phyloP scores from a whole-genome alignment of 2,797 vertebrate species.

The Megalops cyprinoides region DNA sequence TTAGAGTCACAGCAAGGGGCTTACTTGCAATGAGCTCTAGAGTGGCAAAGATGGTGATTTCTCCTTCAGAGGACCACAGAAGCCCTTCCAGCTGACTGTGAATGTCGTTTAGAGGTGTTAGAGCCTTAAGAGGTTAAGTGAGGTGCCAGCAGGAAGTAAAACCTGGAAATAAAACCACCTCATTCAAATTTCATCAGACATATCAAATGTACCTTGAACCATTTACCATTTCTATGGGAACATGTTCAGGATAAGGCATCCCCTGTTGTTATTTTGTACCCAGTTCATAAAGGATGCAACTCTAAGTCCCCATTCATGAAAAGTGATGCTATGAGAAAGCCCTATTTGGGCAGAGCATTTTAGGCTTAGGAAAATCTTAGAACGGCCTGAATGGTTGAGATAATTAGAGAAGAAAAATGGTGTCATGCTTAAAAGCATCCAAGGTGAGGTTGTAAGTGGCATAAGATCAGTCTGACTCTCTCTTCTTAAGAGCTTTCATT shows the following conservation, averaged over 20 bases:
- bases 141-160: neutral
- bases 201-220: neutral
- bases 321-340: neutral
- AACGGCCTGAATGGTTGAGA: neutral
- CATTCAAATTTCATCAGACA: conserved; percentile 1
- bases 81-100: neutral
- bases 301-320: neutral
- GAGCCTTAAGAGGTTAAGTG: neutral
- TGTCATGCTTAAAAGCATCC: neutral
- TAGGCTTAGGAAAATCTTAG: neutral
- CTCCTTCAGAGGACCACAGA: too few relatives aligned
- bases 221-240: neutral
- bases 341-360: neutral
- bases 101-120: neutral
- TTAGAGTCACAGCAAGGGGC: neutral
- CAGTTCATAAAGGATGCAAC: neutral
- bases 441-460: neutral
- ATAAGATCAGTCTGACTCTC: neutral
- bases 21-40: neutral
- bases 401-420: neutral
- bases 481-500: neutral
- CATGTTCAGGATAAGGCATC: neutral
- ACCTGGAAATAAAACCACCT: neutral
- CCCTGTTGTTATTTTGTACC: neutral
- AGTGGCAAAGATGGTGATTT: neutral